Conservation (phyloP, 2,797 vertebrate genomes). For the Pteronotus mesoamericanus region DNA sequence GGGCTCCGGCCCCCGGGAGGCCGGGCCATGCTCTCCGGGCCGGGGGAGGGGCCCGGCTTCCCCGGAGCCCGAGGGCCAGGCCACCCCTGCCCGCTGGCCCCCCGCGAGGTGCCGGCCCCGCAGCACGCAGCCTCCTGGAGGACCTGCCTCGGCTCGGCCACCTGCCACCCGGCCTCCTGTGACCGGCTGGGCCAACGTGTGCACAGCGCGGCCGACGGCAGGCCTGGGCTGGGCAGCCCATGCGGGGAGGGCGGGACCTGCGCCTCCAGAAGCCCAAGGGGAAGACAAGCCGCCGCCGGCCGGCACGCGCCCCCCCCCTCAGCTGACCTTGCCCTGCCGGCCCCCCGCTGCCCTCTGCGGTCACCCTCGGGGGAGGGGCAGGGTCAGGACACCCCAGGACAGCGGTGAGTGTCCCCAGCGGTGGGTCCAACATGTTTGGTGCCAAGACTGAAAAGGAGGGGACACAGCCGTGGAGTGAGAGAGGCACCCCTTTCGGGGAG, state of each 20-base stretch:
- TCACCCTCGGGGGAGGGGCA: no score
- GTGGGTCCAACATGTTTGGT: not conserved
- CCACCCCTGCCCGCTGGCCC: rapidly evolving
- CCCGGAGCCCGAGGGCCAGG: rapidly evolving
- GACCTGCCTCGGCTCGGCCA: not conserved
- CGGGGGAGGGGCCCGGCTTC: rapidly evolving
- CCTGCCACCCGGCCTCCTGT: not conserved
- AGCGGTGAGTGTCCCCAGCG: not conserved
- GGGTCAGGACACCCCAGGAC: not conserved
- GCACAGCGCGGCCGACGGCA: rapidly evolving
- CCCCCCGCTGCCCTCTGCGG: not conserved
- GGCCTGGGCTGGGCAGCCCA: no score
- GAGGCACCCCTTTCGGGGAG: not conserved
- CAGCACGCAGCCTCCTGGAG: not conserved
- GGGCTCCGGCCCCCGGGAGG: not conserved
- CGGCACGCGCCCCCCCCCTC: no score
- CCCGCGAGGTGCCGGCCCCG: rapidly evolving
- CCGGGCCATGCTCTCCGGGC: not conserved
- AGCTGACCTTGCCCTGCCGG: rapidly evolving
- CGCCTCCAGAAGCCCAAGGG: rapidly evolving
- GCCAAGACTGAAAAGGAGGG: no score
- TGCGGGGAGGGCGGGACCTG: rapidly evolving
- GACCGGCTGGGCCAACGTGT: not conserved
- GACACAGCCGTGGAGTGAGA: not conserved
- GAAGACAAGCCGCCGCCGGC: rapidly evolving